Evolutionary conservation across 2,888 invertebrate species (phyloP).

Genomic region (Gymnoscelis rufifasciata): DNA sequence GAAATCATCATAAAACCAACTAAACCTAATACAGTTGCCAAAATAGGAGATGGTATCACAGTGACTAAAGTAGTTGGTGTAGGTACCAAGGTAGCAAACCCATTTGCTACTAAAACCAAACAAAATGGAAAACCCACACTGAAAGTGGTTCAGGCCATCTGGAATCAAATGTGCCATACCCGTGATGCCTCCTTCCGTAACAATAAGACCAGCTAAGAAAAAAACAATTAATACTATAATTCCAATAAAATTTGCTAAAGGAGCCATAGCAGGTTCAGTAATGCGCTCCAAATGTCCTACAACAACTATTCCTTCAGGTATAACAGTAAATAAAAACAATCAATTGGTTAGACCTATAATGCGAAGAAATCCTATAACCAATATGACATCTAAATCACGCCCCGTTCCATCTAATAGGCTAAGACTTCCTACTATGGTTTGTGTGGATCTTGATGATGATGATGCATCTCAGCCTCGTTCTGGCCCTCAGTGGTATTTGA

Average conservation of each 20-base stretch:
- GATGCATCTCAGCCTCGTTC: constrained; percentile 33
- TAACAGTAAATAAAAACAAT: constrained; percentile 50
- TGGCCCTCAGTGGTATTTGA: constrained; percentile 63
- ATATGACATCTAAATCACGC: not conserved
- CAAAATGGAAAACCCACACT: constrained; percentile 29
- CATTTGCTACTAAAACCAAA: constrained; percentile 34
- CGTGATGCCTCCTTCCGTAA: not conserved
- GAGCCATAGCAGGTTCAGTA: not conserved
- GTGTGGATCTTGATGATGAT: constrained; percentile 67
- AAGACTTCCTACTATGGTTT: constrained; percentile 35
- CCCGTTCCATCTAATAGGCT: not conserved
- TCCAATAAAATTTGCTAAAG: constrained; percentile 8
- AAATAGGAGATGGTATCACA: constrained; percentile 35
- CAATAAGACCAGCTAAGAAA: constrained; percentile 18
- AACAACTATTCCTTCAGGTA: constrained; percentile 51
- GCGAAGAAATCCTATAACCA: constrained; percentile 1
- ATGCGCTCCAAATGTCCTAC: not conserved
- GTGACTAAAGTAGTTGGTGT: constrained; percentile 34
- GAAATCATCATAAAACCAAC: constrained; percentile 51
- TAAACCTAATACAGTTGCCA: constrained; percentile 25
- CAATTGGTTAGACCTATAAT: constrained; percentile 7
- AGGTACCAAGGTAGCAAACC: constrained; percentile 30
- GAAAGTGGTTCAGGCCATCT: constrained; percentile 15
- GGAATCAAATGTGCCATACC: not conserved
- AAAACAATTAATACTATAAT: not conserved